These are phyloP conservation scores for Noctuana brunneofusca DNA, from an alignment of 2,888 invertebrate genomes.

Conservation along the genomic window DNA sequence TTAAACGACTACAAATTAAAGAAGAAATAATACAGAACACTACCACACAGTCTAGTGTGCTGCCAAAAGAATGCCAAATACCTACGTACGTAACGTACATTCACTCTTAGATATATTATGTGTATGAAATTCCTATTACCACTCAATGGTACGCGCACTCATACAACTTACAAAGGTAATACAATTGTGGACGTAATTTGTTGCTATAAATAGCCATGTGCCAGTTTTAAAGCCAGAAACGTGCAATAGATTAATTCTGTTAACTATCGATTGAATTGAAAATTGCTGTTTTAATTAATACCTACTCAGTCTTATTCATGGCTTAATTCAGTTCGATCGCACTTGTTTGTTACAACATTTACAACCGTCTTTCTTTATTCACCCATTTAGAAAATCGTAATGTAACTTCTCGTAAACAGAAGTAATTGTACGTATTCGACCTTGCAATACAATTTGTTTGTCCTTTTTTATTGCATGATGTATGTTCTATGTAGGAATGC, in stretches of 20 bases:
- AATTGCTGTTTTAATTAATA: conserved; percentile 18
- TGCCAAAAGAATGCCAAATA: conserved; percentile 9
- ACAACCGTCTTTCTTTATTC: background rate
- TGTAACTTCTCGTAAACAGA: too few relatives aligned
- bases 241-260: conserved; percentile 25
- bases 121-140: conserved; percentile 16
- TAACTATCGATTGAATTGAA: conserved; percentile 21
- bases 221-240: conserved; percentile 16
- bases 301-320: conserved; percentile 16
- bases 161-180: conserved; percentile 25
- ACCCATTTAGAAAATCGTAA: background rate
- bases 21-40: background rate
- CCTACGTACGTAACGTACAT: background rate
- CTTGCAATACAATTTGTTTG: too few relatives aligned
- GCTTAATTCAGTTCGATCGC: conserved; percentile 21
- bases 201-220: conserved; percentile 17
- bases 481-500: too few relatives aligned
- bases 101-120: background rate
- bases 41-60: background rate
- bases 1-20: background rate
- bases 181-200: conserved; percentile 24
- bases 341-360: conserved; percentile 18
- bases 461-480: too few relatives aligned
- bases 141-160: conserved; percentile 20
- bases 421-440: too few relatives aligned